Conservation (phyloP, 2,888 invertebrate species). For the Rhamphomyia laevipes region DNA sequence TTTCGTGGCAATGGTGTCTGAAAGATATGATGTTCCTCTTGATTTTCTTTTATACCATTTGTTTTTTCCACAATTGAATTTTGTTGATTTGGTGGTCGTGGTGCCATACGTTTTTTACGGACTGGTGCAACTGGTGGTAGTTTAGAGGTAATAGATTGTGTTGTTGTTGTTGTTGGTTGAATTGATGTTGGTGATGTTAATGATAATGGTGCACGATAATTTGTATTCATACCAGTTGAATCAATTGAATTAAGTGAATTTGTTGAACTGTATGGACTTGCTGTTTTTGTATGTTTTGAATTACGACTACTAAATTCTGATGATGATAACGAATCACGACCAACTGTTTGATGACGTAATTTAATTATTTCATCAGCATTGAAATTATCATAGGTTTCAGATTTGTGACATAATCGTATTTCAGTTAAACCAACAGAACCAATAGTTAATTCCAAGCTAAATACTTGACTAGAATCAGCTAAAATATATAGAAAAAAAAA, state of each 20-base stretch:
- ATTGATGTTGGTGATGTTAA: constrained; percentile 19
- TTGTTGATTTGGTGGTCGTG: constrained; percentile 33
- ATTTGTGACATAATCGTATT: constrained; percentile 35
- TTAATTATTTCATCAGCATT: constrained; percentile 34
- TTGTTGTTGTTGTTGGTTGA: constrained; percentile 24
- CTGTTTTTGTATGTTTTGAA: constrained; percentile 34
- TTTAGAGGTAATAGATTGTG: neutral
- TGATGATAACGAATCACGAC: constrained; percentile 34
- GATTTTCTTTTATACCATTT: neutral
- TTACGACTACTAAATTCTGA: constrained; percentile 36
- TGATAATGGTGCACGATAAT: constrained; percentile 24
- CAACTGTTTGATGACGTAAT: constrained; percentile 27
- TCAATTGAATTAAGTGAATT: constrained; percentile 38
- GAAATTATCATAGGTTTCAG: constrained; percentile 33
- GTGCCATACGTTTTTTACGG: constrained; percentile 35
- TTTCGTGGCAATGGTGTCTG: constrained; percentile 20
- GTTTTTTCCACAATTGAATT: constrained; percentile 29
- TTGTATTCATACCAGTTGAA: constrained; percentile 35
- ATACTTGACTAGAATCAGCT: constrained; percentile 38
- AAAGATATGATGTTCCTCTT: neutral
- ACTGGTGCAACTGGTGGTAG: constrained; percentile 24
- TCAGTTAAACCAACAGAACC: constrained; percentile 38
- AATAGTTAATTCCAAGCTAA: constrained; percentile 34
- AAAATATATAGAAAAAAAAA: constrained; percentile 7
- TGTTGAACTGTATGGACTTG: constrained; percentile 37